Base-by-base conservation (phyloP, 1,140 invertebrate genomes). In the Homarus americanus region DNA sequence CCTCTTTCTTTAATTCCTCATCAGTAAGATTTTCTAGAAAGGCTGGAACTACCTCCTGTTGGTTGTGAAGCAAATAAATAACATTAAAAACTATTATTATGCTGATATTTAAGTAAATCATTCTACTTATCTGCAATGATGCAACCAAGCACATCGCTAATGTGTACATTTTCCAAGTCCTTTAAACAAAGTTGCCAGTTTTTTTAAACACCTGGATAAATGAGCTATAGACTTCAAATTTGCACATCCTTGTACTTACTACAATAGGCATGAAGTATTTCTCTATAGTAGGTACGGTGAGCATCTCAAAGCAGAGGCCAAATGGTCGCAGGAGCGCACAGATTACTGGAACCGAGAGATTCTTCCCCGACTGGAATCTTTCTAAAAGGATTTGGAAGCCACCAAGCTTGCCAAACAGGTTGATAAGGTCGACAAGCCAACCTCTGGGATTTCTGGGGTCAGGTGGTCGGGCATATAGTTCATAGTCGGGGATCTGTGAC, bases 361-460 rank as follows among this genome's bases (percentile, higher is more conserved):
- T 96, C 93, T 95, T 95, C 75, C 96, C 96, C 93, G 95, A 95
- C 93, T 97, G 96, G 95, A 99, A 99, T 93, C 98, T 95, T 93
- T 98, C 97, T 82, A 97, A 95, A 82, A 99, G 94, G 93, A 97
- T 97, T 93, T 97, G 96, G 95, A 99, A 99, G 91, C 98, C 98
- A 91, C 96, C 96, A 73, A 97, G 95, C 93, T 96, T 96, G 32
- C 98, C 98, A 95, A 99, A 99, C 95, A 96, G 96, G 95, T 99
- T 99, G 87, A 99, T 97, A 91, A 99, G 95, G 96, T 99, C 98
- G 83, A 99, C 97, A 53, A 99, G 96, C 98, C 98, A 99, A 75
- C 98, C 98, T 93, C 97, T 95, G 66, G 96, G 96, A 66, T 90
- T 89, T 36, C 93, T 84, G 32, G 89, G 84, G 69, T 93, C 92